A percentile compares a stretch with the other conserved stretches of the same genome.
Conservation (phyloP, 2,113 vertebrate genomes). For the Spilogale gracilis region DNA sequence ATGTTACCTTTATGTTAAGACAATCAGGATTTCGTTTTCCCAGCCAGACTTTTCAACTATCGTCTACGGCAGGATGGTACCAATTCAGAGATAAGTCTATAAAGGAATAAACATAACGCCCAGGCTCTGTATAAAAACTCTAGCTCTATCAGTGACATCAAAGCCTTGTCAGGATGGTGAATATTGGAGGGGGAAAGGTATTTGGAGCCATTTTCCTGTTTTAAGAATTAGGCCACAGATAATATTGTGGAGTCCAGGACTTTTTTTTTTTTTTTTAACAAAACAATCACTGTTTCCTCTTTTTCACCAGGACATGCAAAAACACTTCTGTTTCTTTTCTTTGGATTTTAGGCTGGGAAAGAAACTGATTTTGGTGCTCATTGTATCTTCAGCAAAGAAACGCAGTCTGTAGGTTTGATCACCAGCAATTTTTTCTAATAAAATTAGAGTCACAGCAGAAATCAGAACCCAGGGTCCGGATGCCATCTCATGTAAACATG, state of each 20-base stretch:
- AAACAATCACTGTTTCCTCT: slow-evolving; percentile 14
- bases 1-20: slow-evolving; percentile 86
- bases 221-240: slow-evolving; percentile 71
- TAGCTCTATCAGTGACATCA: slow-evolving; percentile 85
- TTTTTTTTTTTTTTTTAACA: slow-evolving; percentile 60
- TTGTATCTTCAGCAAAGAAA: slow-evolving; percentile 63
- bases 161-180: slow-evolving; percentile 97
- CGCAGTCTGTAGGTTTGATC: slow-evolving; percentile 29
- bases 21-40: slow-evolving; percentile 85
- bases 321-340: neutral
- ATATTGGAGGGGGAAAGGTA: slow-evolving; percentile 76
- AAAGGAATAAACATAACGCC: slow-evolving; percentile 77
- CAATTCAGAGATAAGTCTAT: slow-evolving; percentile 80
- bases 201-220: slow-evolving; percentile 85
- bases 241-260: slow-evolving; percentile 61
- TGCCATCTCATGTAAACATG: slow-evolving; percentile 37
- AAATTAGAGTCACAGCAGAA: slow-evolving; percentile 13
- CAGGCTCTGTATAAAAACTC: slow-evolving; percentile 73
- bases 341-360: slow-evolving; percentile 46
- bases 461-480: slow-evolving; percentile 30
- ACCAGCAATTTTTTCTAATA: slow-evolving; percentile 69
- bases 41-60: slow-evolving; percentile 82
- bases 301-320: slow-evolving; percentile 40
- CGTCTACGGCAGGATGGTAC: slow-evolving; percentile 79
- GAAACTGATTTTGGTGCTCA: slow-evolving; percentile 61